Base-by-base conservation (phyloP, 2,888 invertebrate species). In the Epinotia bilunana region DNA sequence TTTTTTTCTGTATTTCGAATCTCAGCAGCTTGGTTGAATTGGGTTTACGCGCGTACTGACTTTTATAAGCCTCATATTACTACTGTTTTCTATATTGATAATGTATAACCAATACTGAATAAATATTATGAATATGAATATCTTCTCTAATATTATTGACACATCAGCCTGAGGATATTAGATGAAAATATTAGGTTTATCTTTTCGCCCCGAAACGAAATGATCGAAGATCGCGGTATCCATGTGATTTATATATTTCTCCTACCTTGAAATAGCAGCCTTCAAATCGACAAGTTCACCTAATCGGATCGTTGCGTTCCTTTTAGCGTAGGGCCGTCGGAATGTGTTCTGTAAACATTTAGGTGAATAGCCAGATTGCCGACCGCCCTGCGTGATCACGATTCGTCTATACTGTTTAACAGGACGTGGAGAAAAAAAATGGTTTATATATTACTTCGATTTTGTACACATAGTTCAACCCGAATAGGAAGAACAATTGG, bases 341-440 rank as follows among this genome's bases (percentile, higher is more conserved):
- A 85, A 68, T 73, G 73, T 72, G 83, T 28, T 60, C 23, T n/a
- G 69, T 69, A 69, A 69, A 69, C n/a, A 69, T 46, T 20, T 16
- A 46, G 28, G 46, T 39, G 57, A 16, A 55, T 55, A 13, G 55
- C 18, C 18, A 1, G 68, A 58, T 55, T 57, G 20, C 67, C 43
- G 68, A 58, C 23, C 69, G 69, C 58, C 60, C 43, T 13, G 39
- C 23, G 11, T 16, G 46, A 69, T 69, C 69, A 60, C 69, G 58
- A 69, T 43, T 28, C 43, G 86, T 46, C 58, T 85, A 89, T 90
- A 86, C 89, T 86, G 67, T 78, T 73, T 67, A 69, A 70, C 68
- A 69, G 39, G 4, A 23, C 58, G 49, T 58, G 33, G 49, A 68
- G 58, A 20, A 33, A 68, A 64, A 65, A 60, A 61, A 67, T 73